A percentile compares a stretch with the other conserved stretches of the same genome.
Conservation (phyloP, 2,113 vertebrate genomes). For the Xiphophorus maculatus region DNA sequence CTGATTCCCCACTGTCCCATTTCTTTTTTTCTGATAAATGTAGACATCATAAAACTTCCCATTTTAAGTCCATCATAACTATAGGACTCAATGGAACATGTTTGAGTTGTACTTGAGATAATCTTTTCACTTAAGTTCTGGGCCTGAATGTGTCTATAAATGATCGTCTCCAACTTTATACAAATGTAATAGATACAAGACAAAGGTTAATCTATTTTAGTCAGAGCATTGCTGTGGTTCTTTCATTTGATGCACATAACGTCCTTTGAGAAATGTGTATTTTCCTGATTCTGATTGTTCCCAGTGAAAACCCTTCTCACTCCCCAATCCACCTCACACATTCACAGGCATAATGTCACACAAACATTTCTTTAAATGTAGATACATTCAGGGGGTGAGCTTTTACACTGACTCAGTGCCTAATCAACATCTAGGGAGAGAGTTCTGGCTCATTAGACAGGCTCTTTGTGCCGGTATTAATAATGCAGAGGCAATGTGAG, state of each 20-base stretch:
- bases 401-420: slow-evolving; percentile 50
- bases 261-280: not conserved
- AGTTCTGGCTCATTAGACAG: slow-evolving; percentile 75
- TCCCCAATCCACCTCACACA: not conserved
- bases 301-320: slow-evolving; percentile 12
- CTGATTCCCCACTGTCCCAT: too few species aligned
- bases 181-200: not conserved
- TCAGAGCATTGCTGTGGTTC: not conserved
- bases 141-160: too few species aligned
- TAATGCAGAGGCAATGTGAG: slow-evolving; percentile 72
- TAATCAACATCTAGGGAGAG: slow-evolving; percentile 71
- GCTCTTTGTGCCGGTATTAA: slow-evolving; percentile 74
- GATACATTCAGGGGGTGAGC: slow-evolving; percentile 38
- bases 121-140: not conserved
- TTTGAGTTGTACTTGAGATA: not conserved
- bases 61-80: slow-evolving; percentile 20
- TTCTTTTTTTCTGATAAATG: not conserved
- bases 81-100: not conserved
- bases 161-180: not conserved
- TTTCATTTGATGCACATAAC: too few species aligned
- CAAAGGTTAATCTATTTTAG: not conserved
- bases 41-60: too few species aligned
- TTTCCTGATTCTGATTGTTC: too few species aligned
- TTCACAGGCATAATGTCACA: not conserved
- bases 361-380: slow-evolving; percentile 25